Evolutionary conservation across 2,113 vertebrate species (phyloP), one percentile per base, ranked within the genome.

Genomic region (Otolemur garnettii): DNA sequence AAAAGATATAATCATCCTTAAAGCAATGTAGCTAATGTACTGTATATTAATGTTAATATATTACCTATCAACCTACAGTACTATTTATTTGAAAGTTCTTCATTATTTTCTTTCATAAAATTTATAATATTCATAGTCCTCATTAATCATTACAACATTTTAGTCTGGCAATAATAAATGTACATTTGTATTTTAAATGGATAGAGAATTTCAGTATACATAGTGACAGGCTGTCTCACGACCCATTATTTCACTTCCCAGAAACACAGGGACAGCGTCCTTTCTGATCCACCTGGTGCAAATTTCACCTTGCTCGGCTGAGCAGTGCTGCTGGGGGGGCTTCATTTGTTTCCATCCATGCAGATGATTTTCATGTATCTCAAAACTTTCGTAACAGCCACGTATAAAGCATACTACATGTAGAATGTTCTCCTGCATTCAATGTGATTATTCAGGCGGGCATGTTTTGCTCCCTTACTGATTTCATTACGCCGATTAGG

Each of bases 141-240:
- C 50, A 69, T 55, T 79, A 88, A 85, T 74, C 78, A 90, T 21
- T 86, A 6, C 38, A 93, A 78, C 45, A 55, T 24, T 96, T 68
- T 91, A 59, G 42, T 62, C 50, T 90, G 72, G 10, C 86, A 89
- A 80, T 62, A 86, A 78, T 85, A 88, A 66, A 50, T 18, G 50
- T 19, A 55, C 15, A 14, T 66, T 55, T 93, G 4, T 80, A 57
- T 91, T 62, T 91, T 93, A 96, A 96, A 71, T 77, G 80, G 10
- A 66, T 13, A 45, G 62, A 91, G 33, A 77, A 66, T 68, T 93
- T 93, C 19, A 45, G 55, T 28, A 33, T 50, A 9, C 45, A 50
- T 9, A 50, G 45, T 50, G 45, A 50, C 45, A 50, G 45, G 45
- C 10, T 50, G 45, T 50, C 7, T 50, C 45, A 50, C 45, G 45